Evolutionary conservation across 1,140 invertebrate genomes (phyloP).

Genomic region (Oryzaephilus surinamensis): DNA sequence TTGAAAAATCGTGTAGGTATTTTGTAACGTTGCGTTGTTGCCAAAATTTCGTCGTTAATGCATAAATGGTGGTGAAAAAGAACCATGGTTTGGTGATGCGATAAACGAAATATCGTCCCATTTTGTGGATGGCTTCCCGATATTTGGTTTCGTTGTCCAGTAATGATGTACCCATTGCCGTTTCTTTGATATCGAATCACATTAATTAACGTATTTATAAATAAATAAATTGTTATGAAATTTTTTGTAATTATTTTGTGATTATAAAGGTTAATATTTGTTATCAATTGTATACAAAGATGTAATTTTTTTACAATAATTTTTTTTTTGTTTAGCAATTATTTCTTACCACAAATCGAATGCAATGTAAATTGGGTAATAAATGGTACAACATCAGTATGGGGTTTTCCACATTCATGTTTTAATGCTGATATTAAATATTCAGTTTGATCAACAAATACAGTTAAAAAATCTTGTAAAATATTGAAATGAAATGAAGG

Average conservation of each 20-base stretch:
- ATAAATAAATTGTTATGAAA: no score
- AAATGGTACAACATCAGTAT: constrained; percentile 5
- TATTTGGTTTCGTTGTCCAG: constrained; percentile 35
- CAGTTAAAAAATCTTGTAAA: constrained; percentile 59
- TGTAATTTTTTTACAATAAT: no score
- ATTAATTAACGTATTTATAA: no score
- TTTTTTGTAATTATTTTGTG: not conserved
- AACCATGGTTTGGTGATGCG: constrained; percentile 51
- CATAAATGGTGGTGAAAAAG: constrained; percentile 2
- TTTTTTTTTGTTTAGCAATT: no score
- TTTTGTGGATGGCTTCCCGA: constrained; percentile 45
- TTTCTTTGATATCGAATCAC: no score
- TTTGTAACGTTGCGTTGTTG: constrained; percentile 4
- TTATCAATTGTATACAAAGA: no score
- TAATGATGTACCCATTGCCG: constrained; percentile 17
- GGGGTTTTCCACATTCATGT: constrained; percentile 1
- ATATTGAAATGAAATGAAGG: constrained; percentile 79
- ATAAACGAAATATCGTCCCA: constrained; percentile 36
- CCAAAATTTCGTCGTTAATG: constrained; percentile 1
- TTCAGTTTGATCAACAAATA: constrained; percentile 54
- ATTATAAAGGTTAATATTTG: not conserved
- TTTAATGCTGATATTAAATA: constrained; percentile 38
- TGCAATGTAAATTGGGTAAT: constrained; percentile 4
- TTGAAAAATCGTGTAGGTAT: constrained; percentile 9
- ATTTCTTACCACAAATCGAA: no score